Evolutionary conservation across 2,797 vertebrate species (phyloP).

Genomic region (Menidia menidia): DNA sequence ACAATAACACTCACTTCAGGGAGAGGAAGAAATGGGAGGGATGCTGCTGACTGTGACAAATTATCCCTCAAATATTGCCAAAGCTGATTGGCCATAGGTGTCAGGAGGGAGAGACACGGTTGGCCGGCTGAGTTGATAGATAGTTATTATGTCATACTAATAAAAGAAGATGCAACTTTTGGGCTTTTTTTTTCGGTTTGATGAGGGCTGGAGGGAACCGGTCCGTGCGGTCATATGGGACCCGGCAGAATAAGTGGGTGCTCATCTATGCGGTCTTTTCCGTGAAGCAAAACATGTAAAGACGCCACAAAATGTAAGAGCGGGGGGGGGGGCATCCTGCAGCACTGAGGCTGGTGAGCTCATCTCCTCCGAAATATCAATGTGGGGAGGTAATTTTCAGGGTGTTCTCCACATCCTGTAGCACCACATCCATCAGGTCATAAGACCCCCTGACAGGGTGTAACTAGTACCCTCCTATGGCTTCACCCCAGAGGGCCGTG

Average conservation of each 20-base stretch:
- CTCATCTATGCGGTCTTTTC: not conserved
- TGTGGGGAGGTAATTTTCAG: constrained; percentile 48
- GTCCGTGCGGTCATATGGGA: constrained; percentile 22
- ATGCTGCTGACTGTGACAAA: constrained; percentile 75
- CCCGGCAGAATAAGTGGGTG: constrained; percentile 6
- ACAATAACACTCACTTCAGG: constrained; percentile 72
- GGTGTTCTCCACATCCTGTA: constrained; percentile 56
- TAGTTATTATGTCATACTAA: constrained; percentile 75
- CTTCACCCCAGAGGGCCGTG: constrained; percentile 57
- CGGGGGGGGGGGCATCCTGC: constrained; percentile 16
- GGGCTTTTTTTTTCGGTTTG: constrained; percentile 65
- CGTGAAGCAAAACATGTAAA: not conserved
- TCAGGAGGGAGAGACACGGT: constrained; percentile 62
- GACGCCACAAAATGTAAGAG: constrained; percentile 6
- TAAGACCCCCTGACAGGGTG: constrained; percentile 70
- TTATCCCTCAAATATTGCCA: constrained; percentile 60
- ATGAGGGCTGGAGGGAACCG: constrained; percentile 36
- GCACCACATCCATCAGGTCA: constrained; percentile 76
- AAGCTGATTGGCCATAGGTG: constrained; percentile 59
- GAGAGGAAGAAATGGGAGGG: constrained; percentile 63
- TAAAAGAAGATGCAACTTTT: constrained; percentile 73
- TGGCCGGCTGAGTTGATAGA: constrained; percentile 70
- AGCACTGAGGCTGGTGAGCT: constrained; percentile 9
- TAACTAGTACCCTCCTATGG: constrained; percentile 56
- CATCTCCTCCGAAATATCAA: constrained; percentile 31